A percentile compares a stretch with the other conserved stretches of the same genome.
Evolutionary conservation across 2,113 vertebrate genomes (phyloP).

Genomic region (Hydropotes inermis): DNA sequence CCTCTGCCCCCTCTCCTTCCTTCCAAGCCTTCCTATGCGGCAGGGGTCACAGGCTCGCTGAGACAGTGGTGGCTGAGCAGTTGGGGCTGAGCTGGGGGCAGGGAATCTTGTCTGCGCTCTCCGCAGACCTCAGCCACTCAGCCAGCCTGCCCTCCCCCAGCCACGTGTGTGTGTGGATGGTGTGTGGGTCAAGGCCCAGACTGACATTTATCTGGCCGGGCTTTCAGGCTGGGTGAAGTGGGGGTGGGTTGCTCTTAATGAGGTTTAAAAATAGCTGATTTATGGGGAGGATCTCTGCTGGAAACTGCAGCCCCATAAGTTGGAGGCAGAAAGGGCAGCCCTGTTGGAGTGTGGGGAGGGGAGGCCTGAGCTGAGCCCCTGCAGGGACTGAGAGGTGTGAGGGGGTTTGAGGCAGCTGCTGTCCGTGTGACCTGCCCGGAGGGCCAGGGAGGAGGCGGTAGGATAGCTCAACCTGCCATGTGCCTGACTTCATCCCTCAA

Average conservation of each 20-base stretch:
- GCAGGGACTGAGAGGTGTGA: not conserved
- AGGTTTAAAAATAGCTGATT: slow-evolving; percentile 68
- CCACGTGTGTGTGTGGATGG: not conserved
- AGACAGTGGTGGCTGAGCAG: not conserved
- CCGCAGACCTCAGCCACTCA: not conserved
- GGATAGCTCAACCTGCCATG: not conserved
- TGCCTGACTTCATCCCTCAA: not conserved
- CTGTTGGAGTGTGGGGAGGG: not conserved
- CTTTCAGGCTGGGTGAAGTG: slow-evolving; percentile 8
- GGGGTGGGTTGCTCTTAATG: slow-evolving; percentile 8
- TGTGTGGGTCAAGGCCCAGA: not conserved
- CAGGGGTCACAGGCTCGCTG: not conserved
- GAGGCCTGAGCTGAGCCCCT: not conserved
- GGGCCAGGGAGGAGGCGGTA: not conserved
- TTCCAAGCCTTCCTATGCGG: not conserved
- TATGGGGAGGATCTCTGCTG: slow-evolving; percentile 8
- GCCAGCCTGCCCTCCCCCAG: not conserved
- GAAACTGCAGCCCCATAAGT: slow-evolving; percentile 49
- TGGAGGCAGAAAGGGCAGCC: not conserved
- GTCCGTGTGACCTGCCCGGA: not conserved
- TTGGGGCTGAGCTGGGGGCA: not conserved
- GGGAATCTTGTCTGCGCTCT: not conserved
- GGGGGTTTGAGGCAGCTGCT: not conserved
- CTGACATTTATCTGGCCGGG: not conserved
- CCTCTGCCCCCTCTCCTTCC: not conserved